phyloP scores from a whole-genome alignment of 2,113 vertebrate genomes.

The Python bivittatus region DNA sequence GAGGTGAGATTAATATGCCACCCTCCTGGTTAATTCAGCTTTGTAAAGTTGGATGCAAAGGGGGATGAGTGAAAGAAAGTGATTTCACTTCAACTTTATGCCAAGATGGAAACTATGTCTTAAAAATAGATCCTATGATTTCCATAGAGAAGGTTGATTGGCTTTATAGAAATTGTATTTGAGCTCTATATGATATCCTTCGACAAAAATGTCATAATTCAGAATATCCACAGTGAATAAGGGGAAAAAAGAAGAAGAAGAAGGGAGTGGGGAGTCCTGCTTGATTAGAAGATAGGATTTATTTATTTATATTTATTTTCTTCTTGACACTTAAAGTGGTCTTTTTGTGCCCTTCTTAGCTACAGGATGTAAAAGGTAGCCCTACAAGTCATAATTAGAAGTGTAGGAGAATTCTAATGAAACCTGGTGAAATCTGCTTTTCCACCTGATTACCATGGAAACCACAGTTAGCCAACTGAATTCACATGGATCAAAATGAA shows the following conservation, averaged over 20 bases:
- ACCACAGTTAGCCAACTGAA: slow-evolving; percentile 68
- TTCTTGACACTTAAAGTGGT: slow-evolving; percentile 39
- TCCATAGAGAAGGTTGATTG: background rate
- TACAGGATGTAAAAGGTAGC: slow-evolving; percentile 54
- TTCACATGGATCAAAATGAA: slow-evolving; percentile 76
- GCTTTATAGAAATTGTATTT: background rate
- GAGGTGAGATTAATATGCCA: background rate
- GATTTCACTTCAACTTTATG: background rate
- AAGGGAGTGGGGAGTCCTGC: background rate
- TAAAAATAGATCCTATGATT: background rate
- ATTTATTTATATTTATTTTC: background rate
- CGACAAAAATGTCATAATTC: slow-evolving; percentile 32
- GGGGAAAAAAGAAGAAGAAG: background rate
- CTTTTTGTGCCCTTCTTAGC: slow-evolving; percentile 64
- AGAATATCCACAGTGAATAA: background rate
- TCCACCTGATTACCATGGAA: slow-evolving; percentile 78
- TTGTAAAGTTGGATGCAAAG: background rate
- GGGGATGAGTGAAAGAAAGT: background rate
- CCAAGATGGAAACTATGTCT: background rate
- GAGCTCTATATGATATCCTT: slow-evolving; percentile 22
- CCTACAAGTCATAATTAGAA: slow-evolving; percentile 74
- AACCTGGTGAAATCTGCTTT: slow-evolving; percentile 73
- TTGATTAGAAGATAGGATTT: slow-evolving; percentile 28
- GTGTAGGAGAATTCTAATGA: slow-evolving; percentile 73
- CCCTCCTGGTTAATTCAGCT: background rate